A percentile compares a stretch with the other conserved stretches of the same genome.
Conservation (phyloP, 2,888 invertebrate species). For the Leptopterna dolabrata region DNA sequence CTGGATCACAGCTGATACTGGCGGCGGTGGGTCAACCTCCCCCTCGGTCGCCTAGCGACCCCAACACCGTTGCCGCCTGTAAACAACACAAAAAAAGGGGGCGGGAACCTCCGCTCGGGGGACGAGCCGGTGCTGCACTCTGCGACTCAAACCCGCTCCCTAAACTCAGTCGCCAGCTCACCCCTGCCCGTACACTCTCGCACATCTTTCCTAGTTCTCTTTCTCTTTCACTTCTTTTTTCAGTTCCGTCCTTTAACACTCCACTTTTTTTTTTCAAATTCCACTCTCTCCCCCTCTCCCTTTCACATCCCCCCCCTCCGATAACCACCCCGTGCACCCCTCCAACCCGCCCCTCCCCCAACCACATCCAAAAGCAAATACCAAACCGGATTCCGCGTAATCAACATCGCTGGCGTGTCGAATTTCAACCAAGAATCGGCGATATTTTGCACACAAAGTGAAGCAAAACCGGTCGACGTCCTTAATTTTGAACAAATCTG, state of each 20-base stretch:
- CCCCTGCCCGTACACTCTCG: slow-evolving; percentile 55
- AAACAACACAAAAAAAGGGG: slow-evolving; percentile 42
- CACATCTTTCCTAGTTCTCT: slow-evolving; percentile 37
- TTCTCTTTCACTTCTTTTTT: slow-evolving; percentile 50
- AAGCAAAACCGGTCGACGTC: neutral
- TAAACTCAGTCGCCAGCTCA: slow-evolving; percentile 54
- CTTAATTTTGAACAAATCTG: neutral
- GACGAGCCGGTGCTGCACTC: slow-evolving; percentile 47
- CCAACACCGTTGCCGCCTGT: slow-evolving; percentile 49
- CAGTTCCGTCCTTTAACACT: slow-evolving; percentile 18
- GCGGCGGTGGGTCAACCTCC: too few relatives aligned
- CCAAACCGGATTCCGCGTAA: neutral
- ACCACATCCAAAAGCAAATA: neutral
- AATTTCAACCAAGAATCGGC: neutral
- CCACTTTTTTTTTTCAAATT: neutral
- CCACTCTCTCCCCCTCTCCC: slow-evolving; percentile 14
- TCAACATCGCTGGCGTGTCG: neutral
- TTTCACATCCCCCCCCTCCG: slow-evolving; percentile 23
- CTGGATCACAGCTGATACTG: too few relatives aligned
- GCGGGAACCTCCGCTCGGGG: neutral
- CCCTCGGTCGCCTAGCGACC: slow-evolving; percentile 41
- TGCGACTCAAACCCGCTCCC: neutral
- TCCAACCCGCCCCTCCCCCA: neutral
- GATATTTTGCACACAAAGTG: neutral
- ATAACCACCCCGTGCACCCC: neutral